phyloP scores from a whole-genome alignment of 2,797 vertebrate species.

The Euthynnus affinis region DNA sequence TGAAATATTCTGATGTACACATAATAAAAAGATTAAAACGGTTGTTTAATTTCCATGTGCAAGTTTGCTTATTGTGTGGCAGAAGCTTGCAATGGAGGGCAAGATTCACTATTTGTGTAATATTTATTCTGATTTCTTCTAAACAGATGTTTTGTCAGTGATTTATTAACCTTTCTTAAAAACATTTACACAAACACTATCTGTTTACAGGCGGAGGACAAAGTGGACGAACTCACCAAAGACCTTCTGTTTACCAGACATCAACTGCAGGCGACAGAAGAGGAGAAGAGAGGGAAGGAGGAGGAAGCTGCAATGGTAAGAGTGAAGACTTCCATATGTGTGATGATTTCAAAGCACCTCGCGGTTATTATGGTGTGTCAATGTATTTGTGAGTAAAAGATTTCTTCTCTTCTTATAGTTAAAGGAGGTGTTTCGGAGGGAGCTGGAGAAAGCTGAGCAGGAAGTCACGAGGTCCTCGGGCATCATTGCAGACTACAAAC shows the following conservation, averaged over 20 bases:
- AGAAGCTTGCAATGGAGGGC: neutral
- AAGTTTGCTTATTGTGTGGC: neutral
- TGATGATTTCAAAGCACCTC: neutral
- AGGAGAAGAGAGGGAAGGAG: slow-evolving; percentile 89
- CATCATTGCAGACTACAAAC: slow-evolving; percentile 95
- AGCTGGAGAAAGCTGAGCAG: slow-evolving; percentile 92
- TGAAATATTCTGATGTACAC: neutral
- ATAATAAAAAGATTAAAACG: neutral
- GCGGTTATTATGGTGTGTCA: neutral
- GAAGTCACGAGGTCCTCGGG: slow-evolving; percentile 91
- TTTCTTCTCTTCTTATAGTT: slow-evolving; percentile 79
- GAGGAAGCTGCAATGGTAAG: slow-evolving; percentile 86
- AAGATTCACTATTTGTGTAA: neutral
- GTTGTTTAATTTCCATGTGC: neutral
- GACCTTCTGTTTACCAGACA: slow-evolving; percentile 90
- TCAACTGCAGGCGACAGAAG: slow-evolving; percentile 88
- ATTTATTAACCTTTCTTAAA: too few species aligned
- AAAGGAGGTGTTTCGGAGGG: slow-evolving; percentile 92
- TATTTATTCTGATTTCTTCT: too few species aligned
- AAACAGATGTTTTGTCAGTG: too few species aligned
- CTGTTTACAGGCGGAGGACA: slow-evolving; percentile 89
- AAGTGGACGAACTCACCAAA: slow-evolving; percentile 90
- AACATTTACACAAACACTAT: too few species aligned
- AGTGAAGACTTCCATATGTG: neutral
- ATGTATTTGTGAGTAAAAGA: neutral